Base-by-base conservation (phyloP, 2,888 invertebrate genomes). In the Salpingus planirostris region DNA sequence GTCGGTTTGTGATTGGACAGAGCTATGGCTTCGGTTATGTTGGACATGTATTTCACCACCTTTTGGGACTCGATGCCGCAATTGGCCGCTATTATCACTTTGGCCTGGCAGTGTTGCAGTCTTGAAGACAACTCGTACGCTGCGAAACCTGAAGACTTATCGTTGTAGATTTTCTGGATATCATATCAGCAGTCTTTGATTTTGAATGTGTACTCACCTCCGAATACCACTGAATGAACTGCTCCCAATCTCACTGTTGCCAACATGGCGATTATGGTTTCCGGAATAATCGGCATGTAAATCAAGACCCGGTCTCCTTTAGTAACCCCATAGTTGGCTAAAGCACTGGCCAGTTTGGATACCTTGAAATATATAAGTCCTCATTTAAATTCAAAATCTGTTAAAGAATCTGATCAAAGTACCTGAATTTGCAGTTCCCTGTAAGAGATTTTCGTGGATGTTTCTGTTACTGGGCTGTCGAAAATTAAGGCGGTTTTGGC, bases 271-370 rank as follows among this genome's bases (percentile, higher is more conserved):
- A 88, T 70, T 24, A 89, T 73, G 0, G 87, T 81, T 58, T 90
- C 85, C 0, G 89, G 89, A 21, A 90, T 81, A 38, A 90, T 72
- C 0, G 90, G 90, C 89, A 90, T 89, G 62, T 90, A 90, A 49
- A 90, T 85, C 3, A 90, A 70, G 1, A 91, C 84, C 0, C 82
- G 65, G 49, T 88, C 87, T 0, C 89, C 89, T 43, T 76, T 74
- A 3, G 65, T 60, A 2, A 90, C 85, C 0, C 88, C 89, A 27
- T 81, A 63, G 0, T 73, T 69, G 0, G 72, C 65, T 47, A 91
- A 60, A 13, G 79, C 83, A 1, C 85, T 85, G 0, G 89, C 87
- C 27, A 90, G 59, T 2, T 73, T 62, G 0, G 80, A 75, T 2
- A 78, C 76, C 11, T n/a, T n/a, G n/a, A 8, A 18, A 18, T 24